Base-by-base conservation (phyloP, 2,797 vertebrate species). In the Ficedula albicollis region DNA sequence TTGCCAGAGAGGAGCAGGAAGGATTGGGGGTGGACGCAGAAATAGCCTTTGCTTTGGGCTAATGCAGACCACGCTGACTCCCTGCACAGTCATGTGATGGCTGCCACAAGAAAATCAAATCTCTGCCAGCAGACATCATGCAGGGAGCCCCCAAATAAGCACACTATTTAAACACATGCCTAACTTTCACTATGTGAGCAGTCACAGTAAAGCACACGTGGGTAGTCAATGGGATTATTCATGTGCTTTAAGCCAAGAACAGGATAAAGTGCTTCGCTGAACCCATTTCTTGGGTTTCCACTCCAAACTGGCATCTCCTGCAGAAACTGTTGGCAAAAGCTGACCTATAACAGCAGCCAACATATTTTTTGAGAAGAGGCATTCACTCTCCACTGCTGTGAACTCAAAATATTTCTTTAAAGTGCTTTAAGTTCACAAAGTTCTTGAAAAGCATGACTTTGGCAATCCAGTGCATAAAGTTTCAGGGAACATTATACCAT, bases 191-290 rank as follows among this genome's bases (percentile, higher is more conserved):
- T 84, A 10, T 87, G 82, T 76, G 84, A 97, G 92, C 89, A 93
- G 94, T 67, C 87, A 41, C 84, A 73, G 63, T 26, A 27, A 88
- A 91, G 91, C 67, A 86, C 96, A 91, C 52, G 73, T 91, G 94
- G 92, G 84, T 86, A 90, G 82, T 95, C 91, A 96, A 91, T 95
- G 84, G 89, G 76, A 93, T 95, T 96, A 96, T 89, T 93, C 94
- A 34, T 20, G 66, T 90, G 87, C 43, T 94, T 92, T 62, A 89
- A 75, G 79, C 92, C 95, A 95, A 85, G 87, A 95, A 87, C 51
- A 84, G 82, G 76, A 92, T 72, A 87, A 92, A 93, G 79, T 84
- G 79, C 66, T 95, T 93, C 0, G 0, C 89, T 96, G 73, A 96
- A 86, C 68, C 83, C 32, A n/a, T 76, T 93, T 84, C 76, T 95